Evolutionary conservation across 2,888 invertebrate species (phyloP).

Genomic region (Torymus tubicola): DNA sequence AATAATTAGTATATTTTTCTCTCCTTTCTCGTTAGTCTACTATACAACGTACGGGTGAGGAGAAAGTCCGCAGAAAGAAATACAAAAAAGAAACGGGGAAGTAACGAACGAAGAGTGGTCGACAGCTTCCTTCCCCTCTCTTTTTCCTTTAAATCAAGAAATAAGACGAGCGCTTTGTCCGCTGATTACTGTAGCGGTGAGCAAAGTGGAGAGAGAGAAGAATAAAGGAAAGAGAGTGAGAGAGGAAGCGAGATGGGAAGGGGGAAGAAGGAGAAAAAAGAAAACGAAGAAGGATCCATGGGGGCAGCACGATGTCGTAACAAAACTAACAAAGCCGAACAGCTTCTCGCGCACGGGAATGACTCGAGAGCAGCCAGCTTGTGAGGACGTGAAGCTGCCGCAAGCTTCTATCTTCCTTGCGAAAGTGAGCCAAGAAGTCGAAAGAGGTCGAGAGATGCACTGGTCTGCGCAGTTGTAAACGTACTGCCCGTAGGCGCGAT

Average conservation of each 20-base stretch:
- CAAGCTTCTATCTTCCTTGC: not conserved
- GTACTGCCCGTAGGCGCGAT: conserved; percentile 5
- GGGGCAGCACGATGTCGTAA: conserved; percentile 3
- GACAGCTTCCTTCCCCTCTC: not conserved
- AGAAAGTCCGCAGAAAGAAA: not conserved
- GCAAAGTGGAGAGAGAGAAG: not conserved
- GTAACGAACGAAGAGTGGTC: conserved; percentile 11
- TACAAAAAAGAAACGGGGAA: not conserved
- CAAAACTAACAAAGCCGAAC: conserved; percentile 28
- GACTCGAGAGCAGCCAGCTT: conserved; percentile 5
- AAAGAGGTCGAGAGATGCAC: not conserved
- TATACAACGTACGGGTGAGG: not conserved
- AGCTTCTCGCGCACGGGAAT: not conserved
- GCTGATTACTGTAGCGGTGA: conserved; percentile 36
- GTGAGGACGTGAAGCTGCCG: not conserved
- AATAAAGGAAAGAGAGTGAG: too few relatives aligned
- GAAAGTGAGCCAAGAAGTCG: conserved; percentile 12
- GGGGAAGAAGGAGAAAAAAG: too few relatives aligned
- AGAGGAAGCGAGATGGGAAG: too few relatives aligned
- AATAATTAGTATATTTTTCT: conserved; percentile 34
- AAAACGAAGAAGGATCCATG: not conserved
- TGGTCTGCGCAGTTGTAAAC: not conserved
- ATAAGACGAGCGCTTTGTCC: conserved; percentile 32
- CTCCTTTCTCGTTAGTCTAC: conserved; percentile 12
- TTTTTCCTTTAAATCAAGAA: not conserved